These are phyloP conservation scores for Menura novaehollandiae DNA, from an alignment of 2,113 vertebrate species.

Conservation along the genomic window DNA sequence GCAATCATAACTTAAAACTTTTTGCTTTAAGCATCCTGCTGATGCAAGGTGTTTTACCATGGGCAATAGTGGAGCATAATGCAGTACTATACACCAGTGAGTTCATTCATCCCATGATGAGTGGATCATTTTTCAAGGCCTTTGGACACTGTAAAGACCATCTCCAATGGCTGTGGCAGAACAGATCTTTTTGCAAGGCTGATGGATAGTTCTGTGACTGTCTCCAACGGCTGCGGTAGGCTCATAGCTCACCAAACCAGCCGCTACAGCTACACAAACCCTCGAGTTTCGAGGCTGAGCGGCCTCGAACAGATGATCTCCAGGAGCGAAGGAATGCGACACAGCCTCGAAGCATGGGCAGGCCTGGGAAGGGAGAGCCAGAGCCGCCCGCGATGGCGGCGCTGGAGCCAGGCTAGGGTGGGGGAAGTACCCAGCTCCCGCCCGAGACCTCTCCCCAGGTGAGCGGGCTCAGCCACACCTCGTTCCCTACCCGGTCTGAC, in stretches of 20 bases:
- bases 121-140: accelerated
- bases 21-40: neutral
- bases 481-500: accelerated
- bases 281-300: neutral
- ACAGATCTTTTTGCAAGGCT: too few relatives aligned
- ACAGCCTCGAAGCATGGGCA: neutral
- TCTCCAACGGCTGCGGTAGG: accelerated
- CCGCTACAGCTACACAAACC: neutral
- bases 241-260: neutral
- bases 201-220: accelerated
- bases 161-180: neutral
- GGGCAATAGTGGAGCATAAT: accelerated
- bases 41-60: neutral
- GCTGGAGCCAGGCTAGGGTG: neutral
- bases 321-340: neutral
- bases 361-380: neutral
- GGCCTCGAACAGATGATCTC: neutral
- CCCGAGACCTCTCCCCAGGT: neutral
- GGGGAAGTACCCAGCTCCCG: neutral
- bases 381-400: accelerated
- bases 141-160: neutral
- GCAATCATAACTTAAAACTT: neutral
- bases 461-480: neutral
- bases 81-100: accelerated
- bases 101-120: too few relatives aligned